A percentile compares a stretch with the other conserved stretches of the same genome.
phyloP scores from a whole-genome alignment of 2,113 vertebrate genomes.

The Eubucco bourcierii region DNA sequence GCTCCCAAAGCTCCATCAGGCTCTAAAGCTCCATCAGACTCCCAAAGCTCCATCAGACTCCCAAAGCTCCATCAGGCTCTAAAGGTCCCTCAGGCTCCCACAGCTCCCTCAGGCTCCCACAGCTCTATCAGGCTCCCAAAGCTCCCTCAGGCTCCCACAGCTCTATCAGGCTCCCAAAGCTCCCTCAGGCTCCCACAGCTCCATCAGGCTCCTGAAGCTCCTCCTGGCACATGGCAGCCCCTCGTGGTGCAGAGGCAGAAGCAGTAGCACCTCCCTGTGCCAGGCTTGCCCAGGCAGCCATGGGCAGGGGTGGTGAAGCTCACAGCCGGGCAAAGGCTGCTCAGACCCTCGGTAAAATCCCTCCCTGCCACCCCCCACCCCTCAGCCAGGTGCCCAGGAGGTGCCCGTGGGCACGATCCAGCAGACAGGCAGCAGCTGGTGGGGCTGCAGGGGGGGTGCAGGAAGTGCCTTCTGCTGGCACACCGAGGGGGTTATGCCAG shows the following conservation, averaged over 20 bases:
- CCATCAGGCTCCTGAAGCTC: too few species aligned
- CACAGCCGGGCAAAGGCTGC: not conserved
- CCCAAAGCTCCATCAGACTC: too few species aligned
- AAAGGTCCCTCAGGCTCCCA: too few species aligned
- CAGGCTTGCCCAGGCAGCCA: not conserved
- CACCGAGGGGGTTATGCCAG: not conserved
- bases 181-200: too few species aligned
- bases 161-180: too few species aligned
- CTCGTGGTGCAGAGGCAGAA: too few species aligned
- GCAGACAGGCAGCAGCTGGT: not conserved
- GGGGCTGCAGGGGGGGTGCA: fast-evolving
- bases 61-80: too few species aligned
- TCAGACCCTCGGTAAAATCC: fast-evolving
- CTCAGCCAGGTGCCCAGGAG: fast-evolving
- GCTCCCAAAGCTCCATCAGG: too few species aligned
- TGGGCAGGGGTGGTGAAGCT: not conserved
- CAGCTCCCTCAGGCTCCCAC: not conserved
- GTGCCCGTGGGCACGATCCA: fast-evolving
- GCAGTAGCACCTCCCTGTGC: not conserved
- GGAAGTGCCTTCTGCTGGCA: not conserved
- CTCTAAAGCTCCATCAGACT: not conserved
- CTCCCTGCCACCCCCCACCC: fast-evolving
- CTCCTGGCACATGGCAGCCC: too few species aligned
- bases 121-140: too few species aligned
- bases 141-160: too few species aligned